These are phyloP conservation scores for Pyrgilauda ruficollis DNA, from an alignment of 2,113 vertebrate genomes.

Conservation along the genomic window DNA sequence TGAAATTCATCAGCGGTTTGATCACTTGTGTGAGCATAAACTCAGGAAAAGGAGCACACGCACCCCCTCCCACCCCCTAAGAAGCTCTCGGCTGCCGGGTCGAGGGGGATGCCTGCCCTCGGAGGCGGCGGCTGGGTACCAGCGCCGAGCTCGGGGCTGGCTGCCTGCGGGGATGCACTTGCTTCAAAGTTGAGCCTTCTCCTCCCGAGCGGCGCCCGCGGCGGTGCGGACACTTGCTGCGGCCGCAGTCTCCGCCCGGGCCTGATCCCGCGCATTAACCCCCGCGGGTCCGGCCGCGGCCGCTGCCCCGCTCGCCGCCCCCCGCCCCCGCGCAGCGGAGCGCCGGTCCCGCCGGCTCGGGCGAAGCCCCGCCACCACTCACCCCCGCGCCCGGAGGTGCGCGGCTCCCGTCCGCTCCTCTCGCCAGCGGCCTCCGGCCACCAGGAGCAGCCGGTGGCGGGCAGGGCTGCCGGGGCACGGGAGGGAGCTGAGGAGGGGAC, in stretches of 20 bases:
- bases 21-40: background rate
- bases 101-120: background rate
- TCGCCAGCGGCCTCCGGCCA: background rate
- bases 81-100: no score
- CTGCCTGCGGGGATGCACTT: constrained; percentile 23
- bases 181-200: background rate
- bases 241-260: background rate
- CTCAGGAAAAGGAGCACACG: background rate
- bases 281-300: background rate
- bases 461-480: background rate
- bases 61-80: no score
- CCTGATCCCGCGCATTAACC: background rate
- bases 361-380: background rate
- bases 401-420: background rate
- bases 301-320: background rate
- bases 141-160: background rate
- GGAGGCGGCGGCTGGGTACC: background rate
- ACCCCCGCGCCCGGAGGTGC: background rate
- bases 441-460: background rate
- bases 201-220: background rate
- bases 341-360: background rate
- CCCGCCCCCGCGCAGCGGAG: background rate
- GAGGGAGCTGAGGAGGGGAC: background rate
- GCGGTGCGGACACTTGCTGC: background rate
- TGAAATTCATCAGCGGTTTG: background rate